Conservation (phyloP, 2,113 vertebrate species). For the Epinephelus moara region DNA sequence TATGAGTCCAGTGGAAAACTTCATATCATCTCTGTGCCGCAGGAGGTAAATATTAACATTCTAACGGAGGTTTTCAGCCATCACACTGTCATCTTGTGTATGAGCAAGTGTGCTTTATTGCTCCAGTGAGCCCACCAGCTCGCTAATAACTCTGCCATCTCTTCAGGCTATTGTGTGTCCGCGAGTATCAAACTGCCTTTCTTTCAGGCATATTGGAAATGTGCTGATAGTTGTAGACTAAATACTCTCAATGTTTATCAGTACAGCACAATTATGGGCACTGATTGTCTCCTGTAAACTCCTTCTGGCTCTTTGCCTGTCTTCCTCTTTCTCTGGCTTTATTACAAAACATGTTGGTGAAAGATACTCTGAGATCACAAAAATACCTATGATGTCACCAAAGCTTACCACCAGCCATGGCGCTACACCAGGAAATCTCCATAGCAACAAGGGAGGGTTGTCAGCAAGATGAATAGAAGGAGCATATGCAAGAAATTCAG, state of each 20-base stretch:
- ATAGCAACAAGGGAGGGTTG: conserved; percentile 66
- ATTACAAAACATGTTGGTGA: not conserved
- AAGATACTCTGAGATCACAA: conserved; percentile 20
- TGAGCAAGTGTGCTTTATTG: conserved; percentile 68
- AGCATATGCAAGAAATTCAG: conserved; percentile 18
- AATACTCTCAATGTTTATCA: not conserved
- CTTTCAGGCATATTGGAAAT: conserved; percentile 7
- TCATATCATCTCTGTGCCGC: conserved; percentile 48
- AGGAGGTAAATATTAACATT: conserved; percentile 81
- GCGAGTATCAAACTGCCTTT: conserved; percentile 17
- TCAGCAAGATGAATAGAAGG: conserved; percentile 24
- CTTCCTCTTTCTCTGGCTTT: not conserved
- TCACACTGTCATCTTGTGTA: conserved; percentile 68
- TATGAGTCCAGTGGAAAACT: conserved; percentile 68
- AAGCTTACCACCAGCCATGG: conserved; percentile 41
- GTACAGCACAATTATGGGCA: not conserved
- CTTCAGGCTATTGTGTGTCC: conserved; percentile 20
- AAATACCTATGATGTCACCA: conserved; percentile 46
- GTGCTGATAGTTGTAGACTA: not conserved
- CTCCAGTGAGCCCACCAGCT: conserved; percentile 36
- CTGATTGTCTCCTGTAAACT: not conserved
- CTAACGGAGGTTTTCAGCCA: conserved; percentile 61
- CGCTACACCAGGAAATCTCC: conserved; percentile 57
- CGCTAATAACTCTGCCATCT: conserved; percentile 48
- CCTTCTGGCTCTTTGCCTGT: not conserved